Conservation (phyloP, 2,888 invertebrate genomes). For the Apamea monoglypha region DNA sequence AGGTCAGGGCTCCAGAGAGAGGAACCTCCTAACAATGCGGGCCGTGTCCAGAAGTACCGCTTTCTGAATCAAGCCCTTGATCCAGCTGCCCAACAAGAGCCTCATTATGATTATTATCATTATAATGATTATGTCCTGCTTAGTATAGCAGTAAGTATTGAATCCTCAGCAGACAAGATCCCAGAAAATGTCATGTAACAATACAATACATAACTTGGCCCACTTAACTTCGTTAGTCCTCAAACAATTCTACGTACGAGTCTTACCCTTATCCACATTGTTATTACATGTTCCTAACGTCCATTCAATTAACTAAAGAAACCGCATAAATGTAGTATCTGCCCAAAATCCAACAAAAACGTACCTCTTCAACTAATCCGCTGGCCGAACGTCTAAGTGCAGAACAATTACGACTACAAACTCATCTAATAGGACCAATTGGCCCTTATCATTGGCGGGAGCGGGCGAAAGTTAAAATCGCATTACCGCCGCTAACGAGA, state of each 20-base stretch:
- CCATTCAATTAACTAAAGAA: constrained; percentile 36
- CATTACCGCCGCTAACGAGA: constrained; percentile 81
- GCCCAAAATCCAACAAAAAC: constrained; percentile 34
- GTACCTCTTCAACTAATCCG: constrained; percentile 63
- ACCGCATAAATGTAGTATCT: constrained; percentile 24
- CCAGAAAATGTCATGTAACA: constrained; percentile 2
- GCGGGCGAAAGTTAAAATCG: constrained; percentile 78
- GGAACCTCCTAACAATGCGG: no score
- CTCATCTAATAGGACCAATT: constrained; percentile 77
- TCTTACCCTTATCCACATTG: constrained; percentile 20
- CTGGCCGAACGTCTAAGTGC: constrained; percentile 62
- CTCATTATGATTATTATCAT: no score
- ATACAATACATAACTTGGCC: neutral
- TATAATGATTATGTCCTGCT: neutral
- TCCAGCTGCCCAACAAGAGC: no score
- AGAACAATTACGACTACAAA: constrained; percentile 76
- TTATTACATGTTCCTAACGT: constrained; percentile 32
- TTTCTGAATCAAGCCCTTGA: no score
- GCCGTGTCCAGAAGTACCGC: no score
- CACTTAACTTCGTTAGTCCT: constrained; percentile 22
- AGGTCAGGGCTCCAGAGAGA: no score
- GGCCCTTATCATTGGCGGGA: constrained; percentile 76
- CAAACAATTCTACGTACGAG: constrained; percentile 10
- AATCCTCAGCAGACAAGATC: neutral
- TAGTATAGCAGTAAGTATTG: neutral